Evolutionary conservation across 1,140 invertebrate species (phyloP), one percentile per base, ranked within the genome.

Genomic region (Solenopsis fugax): DNA sequence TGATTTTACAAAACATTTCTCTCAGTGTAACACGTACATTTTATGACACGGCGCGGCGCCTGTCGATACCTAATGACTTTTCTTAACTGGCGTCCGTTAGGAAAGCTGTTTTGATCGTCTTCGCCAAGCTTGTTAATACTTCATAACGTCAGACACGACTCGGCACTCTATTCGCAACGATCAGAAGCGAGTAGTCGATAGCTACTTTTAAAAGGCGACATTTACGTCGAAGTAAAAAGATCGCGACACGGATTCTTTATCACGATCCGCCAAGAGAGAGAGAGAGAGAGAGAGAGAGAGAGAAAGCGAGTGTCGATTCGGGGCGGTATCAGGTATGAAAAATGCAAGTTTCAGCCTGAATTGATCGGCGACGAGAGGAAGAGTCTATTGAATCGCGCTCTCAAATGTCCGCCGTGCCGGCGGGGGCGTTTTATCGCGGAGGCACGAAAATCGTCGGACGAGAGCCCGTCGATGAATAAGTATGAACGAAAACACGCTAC

Each of bases 401-500:
- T 81, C 77, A 81, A 81, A 69, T 48, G 64, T 52, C 34, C 48
- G 62, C 45, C 62, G 29, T 34, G 62, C 45, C 62, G 29, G 24
- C 77, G 18, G 41, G 77, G 52, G 50, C 48, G 48, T 81, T 81
- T 81, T 81, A 81, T 81, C 77, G 64, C 48, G 34, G 64, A 81
- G 52, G 64, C 77, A 56, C 77, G 34, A 56, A 29, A 81, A 81
- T 81, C 77, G 77, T 56, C 64, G 77, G n/a, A 80, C 48, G 62
- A 52, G 41, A 52, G 41, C 41, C 62, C 48, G 77, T 54, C 77
- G 65, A 81, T 81, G 77, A 81, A 81, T 81, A 81, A 81, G 56
- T 85, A 77, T 85, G 56, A 77, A 77, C 58, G 72, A 76, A 52
- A 76, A 77, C 75, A 85, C 75, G 72, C 48, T 50, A 85, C 72